Conservation (phyloP, 2,888 invertebrate genomes). For the Mesorhabditis belari region DNA sequence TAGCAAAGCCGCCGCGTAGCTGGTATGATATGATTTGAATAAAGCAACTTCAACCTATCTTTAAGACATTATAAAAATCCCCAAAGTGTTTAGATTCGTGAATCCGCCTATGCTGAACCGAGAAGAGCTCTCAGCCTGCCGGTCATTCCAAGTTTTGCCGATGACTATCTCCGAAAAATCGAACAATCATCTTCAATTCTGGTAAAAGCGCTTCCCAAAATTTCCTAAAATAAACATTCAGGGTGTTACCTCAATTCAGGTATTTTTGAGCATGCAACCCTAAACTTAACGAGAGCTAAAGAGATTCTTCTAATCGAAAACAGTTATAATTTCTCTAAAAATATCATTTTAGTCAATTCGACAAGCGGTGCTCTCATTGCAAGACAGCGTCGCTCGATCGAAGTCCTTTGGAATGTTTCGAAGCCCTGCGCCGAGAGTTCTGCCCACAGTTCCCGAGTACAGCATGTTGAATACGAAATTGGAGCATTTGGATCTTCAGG, state of each 20-base stretch:
- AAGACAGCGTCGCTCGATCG: slow-evolving; percentile 18
- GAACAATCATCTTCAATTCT: neutral
- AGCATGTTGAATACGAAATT: slow-evolving; percentile 18
- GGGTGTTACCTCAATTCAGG: neutral
- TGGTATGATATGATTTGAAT: too few species aligned
- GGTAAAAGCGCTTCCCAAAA: too few species aligned
- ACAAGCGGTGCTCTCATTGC: neutral
- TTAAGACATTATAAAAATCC: too few species aligned
- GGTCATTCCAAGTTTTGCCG: neutral
- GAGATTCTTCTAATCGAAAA: neutral
- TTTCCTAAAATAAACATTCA: neutral
- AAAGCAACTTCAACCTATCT: too few species aligned
- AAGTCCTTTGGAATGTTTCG: slow-evolving; percentile 18
- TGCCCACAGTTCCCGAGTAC: slow-evolving; percentile 18
- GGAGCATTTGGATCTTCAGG: slow-evolving; percentile 34
- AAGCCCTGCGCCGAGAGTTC: neutral
- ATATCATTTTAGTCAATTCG: neutral
- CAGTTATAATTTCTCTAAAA: neutral
- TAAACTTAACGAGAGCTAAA: neutral
- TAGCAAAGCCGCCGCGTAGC: too few species aligned
- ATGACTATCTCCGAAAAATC: neutral
- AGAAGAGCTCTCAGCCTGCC: slow-evolving; percentile 4
- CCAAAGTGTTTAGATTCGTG: neutral
- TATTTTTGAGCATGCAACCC: neutral
- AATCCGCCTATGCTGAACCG: neutral